phyloP scores from a whole-genome alignment of 1,140 invertebrate genomes.

The Caerostris extrusa region DNA sequence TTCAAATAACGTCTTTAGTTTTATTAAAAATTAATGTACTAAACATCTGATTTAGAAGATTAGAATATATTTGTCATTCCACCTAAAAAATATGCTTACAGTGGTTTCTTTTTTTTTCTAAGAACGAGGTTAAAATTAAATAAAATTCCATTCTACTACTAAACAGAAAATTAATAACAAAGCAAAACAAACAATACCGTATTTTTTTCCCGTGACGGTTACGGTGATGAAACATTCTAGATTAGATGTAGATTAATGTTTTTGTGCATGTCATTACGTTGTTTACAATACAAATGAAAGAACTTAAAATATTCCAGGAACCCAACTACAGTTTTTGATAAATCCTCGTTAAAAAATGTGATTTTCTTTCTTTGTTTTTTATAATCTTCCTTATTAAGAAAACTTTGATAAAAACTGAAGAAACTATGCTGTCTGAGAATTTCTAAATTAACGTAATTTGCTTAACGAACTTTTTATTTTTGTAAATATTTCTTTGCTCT shows the following conservation, averaged over 20 bases:
- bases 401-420: constrained; percentile 5
- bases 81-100: no score
- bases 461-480: not conserved
- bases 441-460: constrained; percentile 29
- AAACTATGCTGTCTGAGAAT: not conserved
- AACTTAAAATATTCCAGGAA: not conserved
- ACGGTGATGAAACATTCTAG: not conserved
- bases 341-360: not conserved
- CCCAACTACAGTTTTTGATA: not conserved
- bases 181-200: no score
- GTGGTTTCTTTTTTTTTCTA: no score
- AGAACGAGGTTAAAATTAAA: no score
- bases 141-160: no score
- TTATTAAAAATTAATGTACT: no score
- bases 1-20: no score
- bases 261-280: not conserved
- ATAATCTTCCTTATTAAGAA: not conserved
- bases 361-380: not conserved
- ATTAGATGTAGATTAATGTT: not conserved
- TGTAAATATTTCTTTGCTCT: constrained; percentile 18
- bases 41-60: no score
- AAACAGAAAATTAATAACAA: no score
- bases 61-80: no score
- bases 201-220: no score
- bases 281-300: not conserved